Conservation (phyloP, 2,113 vertebrate species). For the Podilymbus podiceps region DNA sequence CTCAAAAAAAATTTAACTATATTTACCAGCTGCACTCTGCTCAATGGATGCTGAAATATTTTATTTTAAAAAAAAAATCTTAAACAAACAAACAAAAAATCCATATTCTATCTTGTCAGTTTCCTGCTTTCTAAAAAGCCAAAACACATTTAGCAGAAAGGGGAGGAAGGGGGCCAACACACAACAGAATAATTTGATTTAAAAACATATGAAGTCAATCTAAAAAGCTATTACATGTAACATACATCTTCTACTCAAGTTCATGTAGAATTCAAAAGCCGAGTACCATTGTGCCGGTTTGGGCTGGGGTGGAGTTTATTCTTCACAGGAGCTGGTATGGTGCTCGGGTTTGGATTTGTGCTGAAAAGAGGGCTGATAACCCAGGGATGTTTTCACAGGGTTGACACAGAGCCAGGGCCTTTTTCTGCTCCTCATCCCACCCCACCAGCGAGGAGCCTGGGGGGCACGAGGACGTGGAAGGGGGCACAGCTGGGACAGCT, state of each 20-base stretch:
- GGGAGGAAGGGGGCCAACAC: neutral
- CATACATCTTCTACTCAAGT: neutral
- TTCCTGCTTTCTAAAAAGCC: neutral
- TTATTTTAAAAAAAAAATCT: neutral
- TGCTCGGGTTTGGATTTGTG: too few relatives aligned
- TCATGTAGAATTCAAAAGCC: neutral
- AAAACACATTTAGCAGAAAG: neutral
- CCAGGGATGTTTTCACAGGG: too few relatives aligned
- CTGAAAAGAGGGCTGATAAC: too few relatives aligned
- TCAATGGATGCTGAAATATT: neutral
- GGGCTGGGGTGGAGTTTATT: too few relatives aligned
- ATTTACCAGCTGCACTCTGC: neutral
- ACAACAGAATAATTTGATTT: neutral
- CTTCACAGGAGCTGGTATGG: too few relatives aligned
- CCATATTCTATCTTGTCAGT: neutral
- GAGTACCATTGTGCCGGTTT: neutral
- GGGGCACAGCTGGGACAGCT: too few relatives aligned
- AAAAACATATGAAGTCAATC: neutral
- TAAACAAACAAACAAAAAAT: neutral
- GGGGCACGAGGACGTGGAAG: too few relatives aligned
- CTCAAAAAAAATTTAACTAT: neutral
- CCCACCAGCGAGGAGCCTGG: too few relatives aligned
- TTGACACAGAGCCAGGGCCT: too few relatives aligned
- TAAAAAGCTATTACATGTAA: neutral
- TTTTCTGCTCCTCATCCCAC: too few relatives aligned